phyloP scores from a whole-genome alignment of 2,888 invertebrate genomes.

The Scaptomyza cyrtandrae region DNA sequence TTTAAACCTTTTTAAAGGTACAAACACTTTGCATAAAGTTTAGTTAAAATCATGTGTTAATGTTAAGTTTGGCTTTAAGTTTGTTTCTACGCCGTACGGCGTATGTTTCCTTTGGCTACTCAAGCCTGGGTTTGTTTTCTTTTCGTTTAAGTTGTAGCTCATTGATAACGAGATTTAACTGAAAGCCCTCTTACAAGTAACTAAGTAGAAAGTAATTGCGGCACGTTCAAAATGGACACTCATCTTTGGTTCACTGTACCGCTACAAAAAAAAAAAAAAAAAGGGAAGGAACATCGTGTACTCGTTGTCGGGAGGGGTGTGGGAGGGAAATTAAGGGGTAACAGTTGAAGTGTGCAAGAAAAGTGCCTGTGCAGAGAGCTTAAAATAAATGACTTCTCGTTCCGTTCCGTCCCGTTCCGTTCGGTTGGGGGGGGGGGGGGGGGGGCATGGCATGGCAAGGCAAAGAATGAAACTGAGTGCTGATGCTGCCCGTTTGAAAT shows the following conservation, averaged over 20 bases:
- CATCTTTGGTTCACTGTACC: slow-evolving; percentile 13
- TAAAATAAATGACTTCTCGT: slow-evolving; percentile 77
- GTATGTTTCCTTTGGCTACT: too few species aligned
- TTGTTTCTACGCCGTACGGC: neutral
- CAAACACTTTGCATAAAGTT: too few species aligned
- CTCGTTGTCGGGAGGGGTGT: neutral
- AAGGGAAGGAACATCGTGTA: neutral
- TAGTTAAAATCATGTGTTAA: too few species aligned
- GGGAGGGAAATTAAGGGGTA: neutral
- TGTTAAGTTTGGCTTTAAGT: too few species aligned
- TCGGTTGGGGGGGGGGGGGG: slow-evolving; percentile 49
- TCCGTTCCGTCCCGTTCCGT: slow-evolving; percentile 71
- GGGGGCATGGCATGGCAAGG: neutral
- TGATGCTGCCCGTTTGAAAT: slow-evolving; percentile 14
- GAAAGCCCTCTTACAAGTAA: neutral
- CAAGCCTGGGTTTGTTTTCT: too few species aligned
- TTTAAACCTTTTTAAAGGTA: too few species aligned
- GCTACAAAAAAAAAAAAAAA: neutral
- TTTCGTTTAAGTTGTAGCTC: neutral
- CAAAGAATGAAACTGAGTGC: slow-evolving; percentile 21
- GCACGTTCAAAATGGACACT: slow-evolving; percentile 1
- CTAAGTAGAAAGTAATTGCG: neutral
- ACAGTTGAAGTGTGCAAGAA: slow-evolving; percentile 38
- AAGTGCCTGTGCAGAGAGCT: slow-evolving; percentile 67
- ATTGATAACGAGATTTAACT: neutral